These are phyloP conservation scores for Saturnia japonica DNA, from an alignment of 2,888 invertebrate genomes.

Conservation along the genomic window DNA sequence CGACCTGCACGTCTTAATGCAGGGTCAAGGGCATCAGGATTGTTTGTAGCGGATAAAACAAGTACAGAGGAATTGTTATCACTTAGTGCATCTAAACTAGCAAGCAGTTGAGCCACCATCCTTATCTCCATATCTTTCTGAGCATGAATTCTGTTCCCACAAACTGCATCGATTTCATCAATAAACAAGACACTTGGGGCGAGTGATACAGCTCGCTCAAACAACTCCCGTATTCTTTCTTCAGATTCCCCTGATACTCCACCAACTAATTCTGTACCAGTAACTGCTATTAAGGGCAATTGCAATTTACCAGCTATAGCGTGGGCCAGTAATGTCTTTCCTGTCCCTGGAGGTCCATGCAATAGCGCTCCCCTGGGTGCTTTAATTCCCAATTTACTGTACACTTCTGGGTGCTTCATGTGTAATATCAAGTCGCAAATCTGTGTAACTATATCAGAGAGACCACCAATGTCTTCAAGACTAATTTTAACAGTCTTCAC, in stretches of 20 bases:
- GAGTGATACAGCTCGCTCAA: constrained; percentile 89
- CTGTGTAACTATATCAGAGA: constrained; percentile 85
- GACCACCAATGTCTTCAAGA: constrained; percentile 91
- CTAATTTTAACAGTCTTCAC: constrained; percentile 74
- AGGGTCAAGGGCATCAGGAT: constrained; percentile 95
- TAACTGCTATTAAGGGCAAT: constrained; percentile 92
- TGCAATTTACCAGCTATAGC: constrained; percentile 93
- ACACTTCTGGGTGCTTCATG: constrained; percentile 95
- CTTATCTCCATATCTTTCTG: constrained; percentile 98
- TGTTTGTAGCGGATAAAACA: constrained; percentile 97
- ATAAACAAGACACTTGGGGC: constrained; percentile 95
- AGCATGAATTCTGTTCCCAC: constrained; percentile 93
- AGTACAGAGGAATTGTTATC: constrained; percentile 84
- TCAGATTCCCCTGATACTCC: constrained; percentile 98
- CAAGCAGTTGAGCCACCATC: constrained; percentile 95
- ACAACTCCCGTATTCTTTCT: constrained; percentile 94
- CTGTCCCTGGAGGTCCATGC: constrained; percentile 98
- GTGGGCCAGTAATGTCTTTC: constrained; percentile 91
- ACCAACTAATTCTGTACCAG: constrained; percentile 95
- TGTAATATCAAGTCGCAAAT: constrained; percentile 91
- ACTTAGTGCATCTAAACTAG: constrained; percentile 91
- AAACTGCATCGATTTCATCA: constrained; percentile 98
- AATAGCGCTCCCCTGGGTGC: constrained; percentile 95
- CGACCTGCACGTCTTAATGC: constrained; percentile 95
- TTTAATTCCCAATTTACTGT: constrained; percentile 89